These are phyloP conservation scores for Oxytorus armatus DNA, from an alignment of 2,888 invertebrate species.

Conservation along the genomic window DNA sequence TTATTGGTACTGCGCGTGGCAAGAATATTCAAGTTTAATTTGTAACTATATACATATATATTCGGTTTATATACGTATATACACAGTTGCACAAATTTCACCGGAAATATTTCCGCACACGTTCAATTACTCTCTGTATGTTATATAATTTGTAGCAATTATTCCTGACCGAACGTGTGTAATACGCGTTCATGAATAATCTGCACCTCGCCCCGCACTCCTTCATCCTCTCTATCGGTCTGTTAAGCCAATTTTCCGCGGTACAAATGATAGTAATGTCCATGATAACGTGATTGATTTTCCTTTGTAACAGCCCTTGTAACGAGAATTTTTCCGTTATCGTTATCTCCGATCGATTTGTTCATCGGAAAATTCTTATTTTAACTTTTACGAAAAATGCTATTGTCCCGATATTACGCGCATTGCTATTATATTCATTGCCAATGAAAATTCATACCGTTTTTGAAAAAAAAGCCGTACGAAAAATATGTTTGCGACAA, in stretches of 20 bases:
- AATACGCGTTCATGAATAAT: slow-evolving; percentile 50
- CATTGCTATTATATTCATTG: background rate
- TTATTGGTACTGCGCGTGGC: slow-evolving; percentile 55
- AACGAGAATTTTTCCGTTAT: slow-evolving; percentile 4
- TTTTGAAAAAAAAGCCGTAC: too few relatives aligned
- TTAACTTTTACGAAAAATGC: background rate
- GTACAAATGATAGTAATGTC: slow-evolving; percentile 22
- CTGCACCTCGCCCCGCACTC: slow-evolving; percentile 12
- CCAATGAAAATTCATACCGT: background rate
- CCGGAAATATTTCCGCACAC: slow-evolving; percentile 60
- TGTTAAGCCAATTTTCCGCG: slow-evolving; percentile 28
- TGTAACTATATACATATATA: background rate
- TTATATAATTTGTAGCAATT: slow-evolving; percentile 61
- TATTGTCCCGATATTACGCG: background rate
- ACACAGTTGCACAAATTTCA: slow-evolving; percentile 39
- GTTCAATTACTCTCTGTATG: slow-evolving; percentile 54
- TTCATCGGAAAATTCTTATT: background rate
- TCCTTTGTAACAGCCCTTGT: background rate
- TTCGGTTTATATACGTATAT: background rate
- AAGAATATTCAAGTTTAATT: slow-evolving; percentile 57
- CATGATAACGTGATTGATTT: slow-evolving; percentile 24
- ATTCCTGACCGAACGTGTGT: slow-evolving; percentile 47
- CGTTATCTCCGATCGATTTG: background rate
- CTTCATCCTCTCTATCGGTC: background rate
- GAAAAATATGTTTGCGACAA: too few relatives aligned